Conservation (phyloP, 1,140 invertebrate genomes). For the Plutomurus gul region DNA sequence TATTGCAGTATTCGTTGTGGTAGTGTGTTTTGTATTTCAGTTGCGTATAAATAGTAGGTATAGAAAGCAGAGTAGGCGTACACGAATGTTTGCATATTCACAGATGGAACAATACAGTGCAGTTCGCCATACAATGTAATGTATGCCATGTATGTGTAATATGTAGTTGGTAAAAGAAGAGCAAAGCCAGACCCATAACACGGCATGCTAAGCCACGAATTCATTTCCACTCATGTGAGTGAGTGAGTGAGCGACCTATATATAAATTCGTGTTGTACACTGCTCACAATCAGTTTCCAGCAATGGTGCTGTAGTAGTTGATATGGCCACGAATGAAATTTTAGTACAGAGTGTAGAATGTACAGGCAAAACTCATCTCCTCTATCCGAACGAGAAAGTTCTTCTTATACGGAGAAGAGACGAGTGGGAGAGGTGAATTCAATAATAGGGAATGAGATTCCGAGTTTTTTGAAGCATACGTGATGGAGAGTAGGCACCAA, state of each 20-base stretch:
- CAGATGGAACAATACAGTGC: not conserved
- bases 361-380: not conserved
- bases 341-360: not conserved
- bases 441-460: constrained; percentile 26
- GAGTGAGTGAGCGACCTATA: not conserved
- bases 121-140: not conserved
- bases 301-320: not conserved
- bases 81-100: too few relatives aligned
- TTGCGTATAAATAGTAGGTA: too few relatives aligned
- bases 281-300: not conserved
- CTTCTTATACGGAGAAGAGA: not conserved
- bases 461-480: constrained; percentile 32
- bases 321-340: not conserved
- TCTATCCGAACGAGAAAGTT: not conserved
- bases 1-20: too few relatives aligned
- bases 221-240: not conserved
- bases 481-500: not conserved
- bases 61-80: too few relatives aligned
- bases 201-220: not conserved
- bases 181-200: not conserved
- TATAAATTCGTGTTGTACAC: not conserved
- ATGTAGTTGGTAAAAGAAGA: not conserved
- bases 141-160: not conserved
- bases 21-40: too few relatives aligned
- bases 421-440: not conserved